Evolutionary conservation across 2,113 vertebrate genomes (phyloP).

Genomic region (Indicator maculatus): DNA sequence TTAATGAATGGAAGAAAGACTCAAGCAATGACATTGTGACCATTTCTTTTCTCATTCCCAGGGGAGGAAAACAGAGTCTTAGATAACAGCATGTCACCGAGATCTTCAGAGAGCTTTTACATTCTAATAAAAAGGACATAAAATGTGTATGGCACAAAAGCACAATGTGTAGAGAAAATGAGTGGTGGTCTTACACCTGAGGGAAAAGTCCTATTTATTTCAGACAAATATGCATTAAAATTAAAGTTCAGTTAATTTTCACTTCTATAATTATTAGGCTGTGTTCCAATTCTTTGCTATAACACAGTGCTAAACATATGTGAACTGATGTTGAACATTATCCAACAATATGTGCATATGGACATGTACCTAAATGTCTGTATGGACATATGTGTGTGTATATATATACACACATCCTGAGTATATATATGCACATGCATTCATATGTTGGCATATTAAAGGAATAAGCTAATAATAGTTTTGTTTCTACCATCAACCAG

Average conservation of each 20-base stretch:
- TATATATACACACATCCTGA: constrained; percentile 9
- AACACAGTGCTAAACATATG: constrained; percentile 52
- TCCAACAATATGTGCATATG: constrained; percentile 65
- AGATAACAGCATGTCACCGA: constrained; percentile 46
- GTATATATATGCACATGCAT: constrained; percentile 60
- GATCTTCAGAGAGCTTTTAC: constrained; percentile 68
- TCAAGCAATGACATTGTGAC: constrained; percentile 77
- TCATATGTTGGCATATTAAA: constrained; percentile 73
- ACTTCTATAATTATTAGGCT: constrained; percentile 21
- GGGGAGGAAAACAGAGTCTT: constrained; percentile 56
- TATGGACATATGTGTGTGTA: constrained; percentile 66
- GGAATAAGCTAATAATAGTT: constrained; percentile 82
- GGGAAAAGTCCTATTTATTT: constrained; percentile 46
- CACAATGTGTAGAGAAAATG: constrained; percentile 74
- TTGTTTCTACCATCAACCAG: constrained; percentile 74
- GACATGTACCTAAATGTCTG: constrained; percentile 31
- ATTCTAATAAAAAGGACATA: constrained; percentile 66
- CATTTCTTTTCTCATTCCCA: constrained; percentile 76
- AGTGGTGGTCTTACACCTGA: constrained; percentile 26
- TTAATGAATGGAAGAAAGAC: constrained; percentile 76
- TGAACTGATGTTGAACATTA: constrained; percentile 47
- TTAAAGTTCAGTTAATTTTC: constrained; percentile 43
- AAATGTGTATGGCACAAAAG: constrained; percentile 78
- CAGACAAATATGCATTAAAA: constrained; percentile 60
- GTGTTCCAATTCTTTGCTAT: constrained; percentile 41